These are phyloP conservation scores for Antheraea yamamai DNA, from an alignment of 2,888 invertebrate species.

Conservation along the genomic window DNA sequence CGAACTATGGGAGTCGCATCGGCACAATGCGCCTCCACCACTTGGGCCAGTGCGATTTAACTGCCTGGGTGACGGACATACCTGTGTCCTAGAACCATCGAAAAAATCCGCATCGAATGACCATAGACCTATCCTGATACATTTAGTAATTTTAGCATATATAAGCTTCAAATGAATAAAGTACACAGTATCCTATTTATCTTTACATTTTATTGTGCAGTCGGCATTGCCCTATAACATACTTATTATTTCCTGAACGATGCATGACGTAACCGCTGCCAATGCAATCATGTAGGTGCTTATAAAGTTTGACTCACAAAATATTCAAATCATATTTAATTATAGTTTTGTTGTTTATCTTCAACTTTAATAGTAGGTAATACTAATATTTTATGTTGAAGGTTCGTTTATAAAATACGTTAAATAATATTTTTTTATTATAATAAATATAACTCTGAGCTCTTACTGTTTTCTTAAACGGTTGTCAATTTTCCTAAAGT, in stretches of 20 bases:
- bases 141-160: too few species aligned
- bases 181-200: background rate
- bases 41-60: too few species aligned
- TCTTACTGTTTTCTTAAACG: too few species aligned
- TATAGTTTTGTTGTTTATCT: conserved; percentile 1
- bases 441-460: too few species aligned
- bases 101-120: too few species aligned
- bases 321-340: conserved; percentile 1
- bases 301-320: conserved; percentile 7
- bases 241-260: background rate
- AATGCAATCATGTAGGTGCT: conserved; percentile 4
- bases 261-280: background rate
- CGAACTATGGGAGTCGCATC: too few species aligned
- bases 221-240: background rate
- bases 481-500: too few species aligned
- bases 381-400: background rate
- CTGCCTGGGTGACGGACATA: too few species aligned
- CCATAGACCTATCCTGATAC: too few species aligned
- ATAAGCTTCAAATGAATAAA: too few species aligned
- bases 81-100: too few species aligned
- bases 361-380: background rate
- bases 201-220: background rate
- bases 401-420: background rate
- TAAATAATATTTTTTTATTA: background rate
- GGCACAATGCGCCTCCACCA: too few species aligned